Conservation (phyloP, 1,140 invertebrate genomes). For the Cydia amplana region DNA sequence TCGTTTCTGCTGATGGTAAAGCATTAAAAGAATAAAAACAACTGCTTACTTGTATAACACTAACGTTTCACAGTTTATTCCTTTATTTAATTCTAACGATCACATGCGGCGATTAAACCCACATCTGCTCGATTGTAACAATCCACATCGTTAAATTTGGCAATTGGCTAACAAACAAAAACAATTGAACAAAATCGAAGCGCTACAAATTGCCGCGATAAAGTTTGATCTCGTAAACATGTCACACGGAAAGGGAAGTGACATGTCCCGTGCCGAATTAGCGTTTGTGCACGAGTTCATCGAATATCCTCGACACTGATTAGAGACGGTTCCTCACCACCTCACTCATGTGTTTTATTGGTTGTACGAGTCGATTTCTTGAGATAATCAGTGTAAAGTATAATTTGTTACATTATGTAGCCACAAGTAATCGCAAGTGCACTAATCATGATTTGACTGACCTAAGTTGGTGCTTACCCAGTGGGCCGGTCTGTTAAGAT, state of each 20-base stretch:
- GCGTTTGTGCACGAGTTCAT: background rate
- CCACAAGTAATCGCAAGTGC: too few relatives aligned
- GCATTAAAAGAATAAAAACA: background rate
- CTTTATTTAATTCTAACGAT: conserved; percentile 10
- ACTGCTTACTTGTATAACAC: background rate
- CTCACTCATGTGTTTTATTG: too few relatives aligned
- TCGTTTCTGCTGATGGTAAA: conserved; percentile 16
- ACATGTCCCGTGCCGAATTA: background rate
- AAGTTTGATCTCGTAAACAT: conserved; percentile 16
- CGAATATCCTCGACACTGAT: background rate
- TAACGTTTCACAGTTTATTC: background rate
- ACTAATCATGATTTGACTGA: too few relatives aligned
- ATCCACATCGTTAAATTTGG: conserved; percentile 5
- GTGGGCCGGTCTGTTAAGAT: too few relatives aligned
- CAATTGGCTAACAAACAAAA: conserved; percentile 10
- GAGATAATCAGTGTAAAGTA: too few relatives aligned
- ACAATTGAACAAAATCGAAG: background rate
- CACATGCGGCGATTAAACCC: conserved; percentile 9
- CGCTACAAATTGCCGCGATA: background rate
- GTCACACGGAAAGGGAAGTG: background rate
- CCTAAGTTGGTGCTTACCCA: too few relatives aligned
- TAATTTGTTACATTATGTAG: too few relatives aligned
- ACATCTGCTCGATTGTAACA: conserved; percentile 1
- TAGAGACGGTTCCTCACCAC: background rate
- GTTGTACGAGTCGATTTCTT: too few relatives aligned